Base-by-base conservation (phyloP, 2,113 vertebrate species). In the Sapajus apella region DNA sequence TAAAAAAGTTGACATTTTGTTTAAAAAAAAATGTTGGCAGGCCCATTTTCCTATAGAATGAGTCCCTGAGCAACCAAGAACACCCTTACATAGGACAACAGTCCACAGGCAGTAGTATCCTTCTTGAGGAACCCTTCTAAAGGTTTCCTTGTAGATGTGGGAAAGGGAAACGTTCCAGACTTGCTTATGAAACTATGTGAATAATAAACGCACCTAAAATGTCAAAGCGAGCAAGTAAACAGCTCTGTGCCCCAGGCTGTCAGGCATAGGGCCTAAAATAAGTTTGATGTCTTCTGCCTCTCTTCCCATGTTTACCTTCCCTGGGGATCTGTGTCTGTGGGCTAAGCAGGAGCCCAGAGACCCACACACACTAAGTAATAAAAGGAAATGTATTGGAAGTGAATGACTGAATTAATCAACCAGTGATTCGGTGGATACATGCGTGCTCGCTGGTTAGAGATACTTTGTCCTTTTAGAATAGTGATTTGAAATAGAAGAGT, bases 171-270 rank as follows among this genome's bases (percentile, higher is more conserved):
- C 52, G 2, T 45, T 92, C 85, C 77, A 95, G 50, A 50, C 58
- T 88, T 91, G 47, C 88, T 95, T 73, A 68, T 81, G 93, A 95
- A 94, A 91, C 56, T 58, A 61, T 72, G 70, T 50, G 72, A 92
- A 77, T 90, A 81, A 76, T 75, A 95, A 96, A 92, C 43, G 91
- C 55, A 86, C 76, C 90, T 92, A 47, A 95, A 90, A 96, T 55
- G 61, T 95, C 94, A 91, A 50, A 30, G 80, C 32, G 61, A 76
- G 10, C 61, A 88, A 80, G 40, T 90, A 77, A 97, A 96, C 58
- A 88, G 72, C 68, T 87, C 58, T 88, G 40, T 76, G 14, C 43
- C 37, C 5, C 1, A 40, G 30, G 45, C 80, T 90, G 25, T 96
- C 56, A 16, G 43, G 32, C 72, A 23, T 3, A n/a, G 23, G 11